Evolutionary conservation across 2,888 invertebrate genomes (phyloP).

Genomic region (Atethmia centrago): DNA sequence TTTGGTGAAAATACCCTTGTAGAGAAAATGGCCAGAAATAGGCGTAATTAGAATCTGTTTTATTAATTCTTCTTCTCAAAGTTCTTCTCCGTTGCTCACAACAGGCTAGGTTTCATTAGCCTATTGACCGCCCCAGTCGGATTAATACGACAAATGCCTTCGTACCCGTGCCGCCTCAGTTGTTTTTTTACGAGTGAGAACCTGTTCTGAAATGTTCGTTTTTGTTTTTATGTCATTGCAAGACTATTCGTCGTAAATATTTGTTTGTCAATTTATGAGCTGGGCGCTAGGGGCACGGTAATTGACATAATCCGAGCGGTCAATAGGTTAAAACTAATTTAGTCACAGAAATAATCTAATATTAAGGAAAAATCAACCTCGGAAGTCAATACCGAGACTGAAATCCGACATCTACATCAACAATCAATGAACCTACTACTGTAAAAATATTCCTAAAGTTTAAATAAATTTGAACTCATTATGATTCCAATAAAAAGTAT

Average conservation of each 20-base stretch:
- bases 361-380: background rate
- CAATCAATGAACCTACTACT: background rate
- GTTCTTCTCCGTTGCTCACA: background rate
- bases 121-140: too few relatives aligned
- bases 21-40: background rate
- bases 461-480: constrained; percentile 3
- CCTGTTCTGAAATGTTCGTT: too few relatives aligned
- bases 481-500: background rate
- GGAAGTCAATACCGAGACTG: background rate
- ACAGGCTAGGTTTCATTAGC: background rate
- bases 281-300: too few relatives aligned
- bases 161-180: too few relatives aligned
- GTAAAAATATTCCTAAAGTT: background rate
- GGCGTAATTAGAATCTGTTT: background rate
- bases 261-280: too few relatives aligned
- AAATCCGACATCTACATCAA: background rate
- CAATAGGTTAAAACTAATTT: background rate
- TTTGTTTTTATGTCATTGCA: too few relatives aligned
- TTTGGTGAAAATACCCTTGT: background rate
- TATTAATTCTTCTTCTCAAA: background rate
- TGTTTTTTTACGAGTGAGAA: too few relatives aligned
- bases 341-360: background rate
- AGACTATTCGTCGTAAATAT: too few relatives aligned
- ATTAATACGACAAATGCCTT: too few relatives aligned
- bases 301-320: too few relatives aligned